phyloP scores from a whole-genome alignment of 2,888 invertebrate genomes.

The Pseudanteris insignis region DNA sequence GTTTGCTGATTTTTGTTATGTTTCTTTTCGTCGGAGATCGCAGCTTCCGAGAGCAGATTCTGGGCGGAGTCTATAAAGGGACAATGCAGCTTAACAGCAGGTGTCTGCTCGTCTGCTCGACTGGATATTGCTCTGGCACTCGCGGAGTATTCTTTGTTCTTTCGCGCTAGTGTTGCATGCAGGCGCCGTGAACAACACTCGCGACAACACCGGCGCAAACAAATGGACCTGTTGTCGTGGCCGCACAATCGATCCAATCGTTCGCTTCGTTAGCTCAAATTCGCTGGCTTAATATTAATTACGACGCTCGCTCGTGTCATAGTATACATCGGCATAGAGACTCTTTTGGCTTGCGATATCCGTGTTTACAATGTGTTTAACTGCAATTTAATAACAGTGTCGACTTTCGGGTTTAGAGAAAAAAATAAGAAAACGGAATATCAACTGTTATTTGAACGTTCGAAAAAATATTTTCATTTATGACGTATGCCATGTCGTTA shows the following conservation, averaged over 20 bases:
- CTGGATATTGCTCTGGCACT: slow-evolving; percentile 37
- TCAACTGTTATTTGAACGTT: no score
- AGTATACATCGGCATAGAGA: slow-evolving; percentile 4
- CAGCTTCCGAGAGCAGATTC: no score
- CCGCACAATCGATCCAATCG: slow-evolving; percentile 32
- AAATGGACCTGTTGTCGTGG: slow-evolving; percentile 56
- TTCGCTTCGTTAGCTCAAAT: slow-evolving; percentile 40
- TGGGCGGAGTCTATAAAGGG: slow-evolving; percentile 30
- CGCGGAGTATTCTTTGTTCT: slow-evolving; percentile 56
- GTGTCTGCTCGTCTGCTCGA: slow-evolving; percentile 45
- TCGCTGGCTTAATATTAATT: slow-evolving; percentile 50
- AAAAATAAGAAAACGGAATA: no score
- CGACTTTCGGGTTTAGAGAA: no score
- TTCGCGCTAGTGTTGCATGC: slow-evolving; percentile 56
- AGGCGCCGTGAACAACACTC: slow-evolving; percentile 45
- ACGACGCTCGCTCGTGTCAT: slow-evolving; percentile 33
- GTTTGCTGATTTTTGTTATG: no score
- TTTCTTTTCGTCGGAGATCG: no score
- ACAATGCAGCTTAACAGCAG: slow-evolving; percentile 48
- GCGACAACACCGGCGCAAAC: no score
- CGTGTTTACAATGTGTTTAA: slow-evolving; percentile 7
- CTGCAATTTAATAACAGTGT: no score
- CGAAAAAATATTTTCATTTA: no score
- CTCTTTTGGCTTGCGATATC: no score
- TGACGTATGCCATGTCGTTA: no score